Base-by-base conservation (phyloP, 2,113 vertebrate genomes). In the Carettochelys insculpta region DNA sequence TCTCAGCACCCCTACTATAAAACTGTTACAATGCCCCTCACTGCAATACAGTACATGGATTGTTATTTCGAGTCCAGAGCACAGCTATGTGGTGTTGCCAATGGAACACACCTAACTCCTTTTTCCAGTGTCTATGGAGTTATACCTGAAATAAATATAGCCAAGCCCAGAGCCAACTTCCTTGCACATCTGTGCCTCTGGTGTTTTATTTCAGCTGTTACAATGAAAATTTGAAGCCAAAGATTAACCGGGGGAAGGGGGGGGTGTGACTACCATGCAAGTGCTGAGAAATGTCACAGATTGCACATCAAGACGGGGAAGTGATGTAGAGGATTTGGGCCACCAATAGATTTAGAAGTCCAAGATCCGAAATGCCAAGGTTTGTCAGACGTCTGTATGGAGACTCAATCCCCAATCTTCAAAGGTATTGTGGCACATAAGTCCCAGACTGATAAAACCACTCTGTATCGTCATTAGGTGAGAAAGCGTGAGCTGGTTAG, bases 101-200 rank as follows among this genome's bases (percentile, higher is more conserved):
- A 75, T 61, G 38, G 82, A 58, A 85, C 87, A 41, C 43, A 51
- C 73, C 80, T 56, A 16, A 29, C 61, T 76, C 38, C 92, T 17
- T 77, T 86, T 90, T 84, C 47, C 43, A 90, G 88, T 87, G 52
- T 45, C 50, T 75, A 1, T 53, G 48, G 31, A 5, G 11, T 85
- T 12, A 75, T 34, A 54, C 17, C 78, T 89, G 79, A 88, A 92
- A 82, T 93, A 84, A 95, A 93, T 80, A 86, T 77, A 91, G 34
- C 29, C 41, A 83, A 52, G 51, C n/a, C 11, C 45, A 58, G 56
- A 51, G 22, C 11, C 11, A 51, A 13, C 17, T 50, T 88, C 92
- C 81, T 54, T 7, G 11, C 54, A 41, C 0, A 0, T 58, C 51
- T 90, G 53, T 73, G 83, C 22, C 75, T 53, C 14, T 86, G 79